Percentiles rank a stretch among this genome's conserved stretches.
phyloP scores from a whole-genome alignment of 92 coral and sea anemone species.

The Parazoanthus darwini region DNA sequence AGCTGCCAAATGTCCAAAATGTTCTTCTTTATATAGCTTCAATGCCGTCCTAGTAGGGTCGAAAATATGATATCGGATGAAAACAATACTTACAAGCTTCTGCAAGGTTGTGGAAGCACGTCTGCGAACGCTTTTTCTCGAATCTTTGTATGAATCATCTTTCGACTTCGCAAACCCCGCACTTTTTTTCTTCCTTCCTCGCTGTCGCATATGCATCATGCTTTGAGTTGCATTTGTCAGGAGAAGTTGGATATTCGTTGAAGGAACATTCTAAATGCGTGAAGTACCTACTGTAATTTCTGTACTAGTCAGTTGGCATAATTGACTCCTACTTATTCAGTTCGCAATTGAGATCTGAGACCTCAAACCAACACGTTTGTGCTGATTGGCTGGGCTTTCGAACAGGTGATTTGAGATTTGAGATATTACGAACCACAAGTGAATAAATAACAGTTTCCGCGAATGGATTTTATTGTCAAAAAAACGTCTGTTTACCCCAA shows the following conservation, averaged over 20 bases:
- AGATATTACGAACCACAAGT: slow-evolving; percentile 30
- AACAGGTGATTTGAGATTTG: slow-evolving; percentile 36
- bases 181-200: slow-evolving; percentile 16
- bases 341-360: slow-evolving; percentile 14
- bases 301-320: slow-evolving; percentile 19
- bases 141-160: slow-evolving; percentile 58
- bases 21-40: too few species aligned
- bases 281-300: neutral
- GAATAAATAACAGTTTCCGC: slow-evolving; percentile 33
- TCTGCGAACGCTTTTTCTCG: slow-evolving; percentile 52
- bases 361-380: slow-evolving; percentile 1
- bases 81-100: slow-evolving; percentile 48
- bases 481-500: slow-evolving; percentile 2
- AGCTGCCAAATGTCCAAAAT: neutral
- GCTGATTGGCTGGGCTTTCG: slow-evolving; percentile 18
- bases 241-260: neutral
- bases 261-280: neutral
- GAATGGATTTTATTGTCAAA: neutral
- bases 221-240: neutral
- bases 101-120: slow-evolving; percentile 59
- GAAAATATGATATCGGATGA: neutral
- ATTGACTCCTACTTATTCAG: slow-evolving; percentile 22
- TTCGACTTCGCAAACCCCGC: slow-evolving; percentile 59
- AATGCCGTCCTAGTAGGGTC: neutral
- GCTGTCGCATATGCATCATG: slow-evolving; percentile 30